phyloP scores from a whole-genome alignment of 2,113 vertebrate species.

The Triplophysa siluroides region DNA sequence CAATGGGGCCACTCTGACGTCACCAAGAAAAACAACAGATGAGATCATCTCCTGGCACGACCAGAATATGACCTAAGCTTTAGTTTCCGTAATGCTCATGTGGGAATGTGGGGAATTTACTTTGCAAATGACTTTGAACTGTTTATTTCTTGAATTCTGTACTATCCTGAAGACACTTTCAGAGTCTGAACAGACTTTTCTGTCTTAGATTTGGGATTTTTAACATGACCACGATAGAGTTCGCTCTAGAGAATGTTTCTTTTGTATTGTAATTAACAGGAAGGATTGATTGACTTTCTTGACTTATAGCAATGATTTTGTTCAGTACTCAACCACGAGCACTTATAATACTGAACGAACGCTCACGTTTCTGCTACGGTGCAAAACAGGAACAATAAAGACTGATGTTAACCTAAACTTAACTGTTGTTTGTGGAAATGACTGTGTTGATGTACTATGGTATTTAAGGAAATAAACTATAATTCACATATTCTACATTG shows the following conservation, averaged over 20 bases:
- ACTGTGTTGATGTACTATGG: conserved; percentile 75
- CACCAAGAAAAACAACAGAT: conserved; percentile 10
- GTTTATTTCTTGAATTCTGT: conserved; percentile 11
- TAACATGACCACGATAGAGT: neutral
- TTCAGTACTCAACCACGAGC: conserved; percentile 15
- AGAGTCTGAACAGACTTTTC: neutral
- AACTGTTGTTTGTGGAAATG: conserved; percentile 61
- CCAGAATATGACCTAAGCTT: conserved; percentile 19
- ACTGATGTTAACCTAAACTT: conserved; percentile 61
- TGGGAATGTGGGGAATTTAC: conserved; percentile 5
- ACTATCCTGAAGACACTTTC: neutral
- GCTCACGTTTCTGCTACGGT: conserved; percentile 48
- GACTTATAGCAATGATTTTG: neutral
- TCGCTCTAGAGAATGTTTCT: neutral
- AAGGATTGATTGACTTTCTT: conserved; percentile 1
- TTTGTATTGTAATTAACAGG: conserved; percentile 1
- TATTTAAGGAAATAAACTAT: conserved; percentile 75
- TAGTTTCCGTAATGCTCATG: neutral
- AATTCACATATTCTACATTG: conserved; percentile 51
- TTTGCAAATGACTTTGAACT: conserved; percentile 30
- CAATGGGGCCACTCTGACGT: neutral
- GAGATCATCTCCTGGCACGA: conserved; percentile 37
- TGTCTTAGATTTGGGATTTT: conserved; percentile 1
- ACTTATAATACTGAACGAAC: conserved; percentile 50
- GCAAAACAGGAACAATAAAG: conserved; percentile 56